A percentile compares a stretch with the other conserved stretches of the same genome.
phyloP scores from a whole-genome alignment of 2,113 vertebrate species.

The Solea solea region DNA sequence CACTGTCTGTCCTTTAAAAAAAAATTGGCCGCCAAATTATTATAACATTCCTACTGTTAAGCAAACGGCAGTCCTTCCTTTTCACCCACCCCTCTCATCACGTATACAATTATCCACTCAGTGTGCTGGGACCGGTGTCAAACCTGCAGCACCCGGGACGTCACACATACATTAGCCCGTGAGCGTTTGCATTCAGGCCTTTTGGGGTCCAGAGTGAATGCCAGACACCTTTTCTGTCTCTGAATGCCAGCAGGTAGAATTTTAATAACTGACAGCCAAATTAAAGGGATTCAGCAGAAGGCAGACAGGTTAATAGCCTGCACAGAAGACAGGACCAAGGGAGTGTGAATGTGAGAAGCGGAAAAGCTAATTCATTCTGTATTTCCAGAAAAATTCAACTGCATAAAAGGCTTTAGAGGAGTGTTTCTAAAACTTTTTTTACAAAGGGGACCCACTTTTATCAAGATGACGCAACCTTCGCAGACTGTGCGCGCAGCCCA shows the following conservation, averaged over 20 bases:
- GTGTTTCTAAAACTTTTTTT: background rate
- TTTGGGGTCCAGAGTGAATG: slow-evolving; percentile 46
- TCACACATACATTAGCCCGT: slow-evolving; percentile 42
- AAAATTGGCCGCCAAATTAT: slow-evolving; percentile 57
- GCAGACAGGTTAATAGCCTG: slow-evolving; percentile 78
- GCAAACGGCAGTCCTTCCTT: slow-evolving; percentile 63
- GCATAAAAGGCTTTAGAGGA: background rate
- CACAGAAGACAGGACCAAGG: slow-evolving; percentile 49
- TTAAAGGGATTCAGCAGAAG: slow-evolving; percentile 70
- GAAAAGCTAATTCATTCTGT: slow-evolving; percentile 12
- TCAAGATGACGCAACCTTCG: no score
- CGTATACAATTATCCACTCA: slow-evolving; percentile 77
- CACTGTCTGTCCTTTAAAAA: slow-evolving; percentile 34
- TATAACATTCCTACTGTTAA: slow-evolving; percentile 71
- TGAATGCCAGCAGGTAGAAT: slow-evolving; percentile 53
- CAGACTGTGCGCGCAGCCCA: no score
- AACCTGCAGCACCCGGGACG: slow-evolving; percentile 33
- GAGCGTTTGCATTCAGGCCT: slow-evolving; percentile 38
- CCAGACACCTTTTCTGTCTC: slow-evolving; percentile 35
- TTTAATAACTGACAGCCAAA: slow-evolving; percentile 78
- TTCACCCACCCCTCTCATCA: slow-evolving; percentile 55
- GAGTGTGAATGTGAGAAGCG: slow-evolving; percentile 6
- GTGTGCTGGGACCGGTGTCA: slow-evolving; percentile 56
- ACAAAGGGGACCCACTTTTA: no score
- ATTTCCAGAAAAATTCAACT: background rate